Percentiles rank a stretch among this genome's conserved stretches.
Evolutionary conservation across 2,113 vertebrate genomes (phyloP).

Genomic region (Elgaria multicarinata): DNA sequence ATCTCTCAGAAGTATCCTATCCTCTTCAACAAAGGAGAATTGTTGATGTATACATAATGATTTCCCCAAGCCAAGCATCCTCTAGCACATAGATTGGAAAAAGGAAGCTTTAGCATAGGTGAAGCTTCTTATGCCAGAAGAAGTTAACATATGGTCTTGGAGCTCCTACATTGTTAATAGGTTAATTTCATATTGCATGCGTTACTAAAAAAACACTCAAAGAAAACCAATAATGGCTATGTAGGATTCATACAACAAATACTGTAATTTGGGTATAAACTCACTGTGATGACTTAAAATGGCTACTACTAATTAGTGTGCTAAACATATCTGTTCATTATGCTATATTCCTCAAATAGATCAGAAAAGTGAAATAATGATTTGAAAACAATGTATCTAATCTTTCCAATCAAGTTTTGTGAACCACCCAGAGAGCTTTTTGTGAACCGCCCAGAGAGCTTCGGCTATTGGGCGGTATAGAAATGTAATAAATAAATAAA

Average conservation of each 20-base stretch:
- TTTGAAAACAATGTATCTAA: slow-evolving; percentile 31
- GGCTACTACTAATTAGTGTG: neutral
- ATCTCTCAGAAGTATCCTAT: neutral
- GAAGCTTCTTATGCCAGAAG: neutral
- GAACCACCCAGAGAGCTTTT: too few species aligned
- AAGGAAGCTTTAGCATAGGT: neutral
- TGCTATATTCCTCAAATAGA: neutral
- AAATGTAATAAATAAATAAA: too few species aligned
- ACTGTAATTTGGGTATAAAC: neutral
- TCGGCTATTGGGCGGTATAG: too few species aligned
- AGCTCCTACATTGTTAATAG: neutral
- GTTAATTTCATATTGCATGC: neutral
- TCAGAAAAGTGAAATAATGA: slow-evolving; percentile 24
- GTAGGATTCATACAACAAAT: neutral
- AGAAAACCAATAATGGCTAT: neutral
- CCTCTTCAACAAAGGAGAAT: neutral
- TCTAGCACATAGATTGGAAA: neutral
- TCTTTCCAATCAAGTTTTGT: slow-evolving; percentile 7
- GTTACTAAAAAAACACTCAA: neutral
- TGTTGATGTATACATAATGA: neutral
- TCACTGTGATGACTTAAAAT: neutral
- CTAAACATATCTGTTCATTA: slow-evolving; percentile 31
- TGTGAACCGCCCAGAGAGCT: too few species aligned
- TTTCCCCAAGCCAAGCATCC: neutral
- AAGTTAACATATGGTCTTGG: neutral